Base-by-base conservation (phyloP, 2,113 vertebrate genomes). In the Carlito syrichta region DNA sequence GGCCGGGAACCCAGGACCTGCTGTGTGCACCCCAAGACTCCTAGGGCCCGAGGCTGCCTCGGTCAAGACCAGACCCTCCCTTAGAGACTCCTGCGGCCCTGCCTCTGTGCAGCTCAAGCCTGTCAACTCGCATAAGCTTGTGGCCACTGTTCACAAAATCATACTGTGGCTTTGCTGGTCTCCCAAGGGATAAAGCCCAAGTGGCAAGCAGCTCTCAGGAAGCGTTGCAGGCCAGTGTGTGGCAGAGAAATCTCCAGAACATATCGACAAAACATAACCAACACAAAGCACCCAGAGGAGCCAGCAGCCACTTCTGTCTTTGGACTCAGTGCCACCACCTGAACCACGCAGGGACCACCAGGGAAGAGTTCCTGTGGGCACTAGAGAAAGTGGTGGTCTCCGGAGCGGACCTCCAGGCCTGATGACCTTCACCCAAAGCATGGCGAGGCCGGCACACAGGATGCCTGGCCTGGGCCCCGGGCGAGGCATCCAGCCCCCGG, bases 281-380 rank as follows among this genome's bases (percentile, higher is more conserved):
- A 52, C 62, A n/a, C 38, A 40, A 66, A 85, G 0, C 7, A 8
- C 32, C 2, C 3, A 2, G 32, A 16, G 54, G 9, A 43, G 20
- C 43, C 60, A 43, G 60, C 48, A 6, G 90, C 74, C 45, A 2
- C 43, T 22, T n/a, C 32, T 27, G 91, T 30, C 50, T 60, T 6
- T 25, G 62, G 14, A 40, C 56, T 14, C 2, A 27, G 27, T 1
- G 13, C 48, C 77, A 50, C 19, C 25, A 11, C 35, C 9, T 27
- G 54, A 35, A 22, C 71, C 17, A 4, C 1, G 0, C 10, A 25
- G 40, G 38, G 32, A 17, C 40, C 23, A 7, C 23, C 0, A 0
- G 56, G 19, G 56, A 22, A 3, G 74, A 60, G 8, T 56, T 38
- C n/a, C 82, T 23, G 19, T 0, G 8, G 32, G 66, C 25, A 4